Evolutionary conservation across 2,888 invertebrate genomes (phyloP), one percentile per base, ranked within the genome.

Genomic region (Papilio protenor): DNA sequence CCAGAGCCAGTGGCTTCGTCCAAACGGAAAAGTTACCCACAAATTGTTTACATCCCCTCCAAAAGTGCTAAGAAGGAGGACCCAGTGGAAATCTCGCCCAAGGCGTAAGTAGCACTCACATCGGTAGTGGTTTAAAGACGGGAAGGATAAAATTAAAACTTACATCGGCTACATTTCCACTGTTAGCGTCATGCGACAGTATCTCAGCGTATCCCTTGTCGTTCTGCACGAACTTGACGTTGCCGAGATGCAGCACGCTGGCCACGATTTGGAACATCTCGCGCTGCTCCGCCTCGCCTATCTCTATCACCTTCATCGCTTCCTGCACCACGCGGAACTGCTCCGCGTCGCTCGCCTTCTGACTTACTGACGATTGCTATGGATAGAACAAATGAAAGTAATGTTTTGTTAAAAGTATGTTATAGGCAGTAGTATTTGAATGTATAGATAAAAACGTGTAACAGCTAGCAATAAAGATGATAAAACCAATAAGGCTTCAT

Each of bases 241-340:
- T 98, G 16, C 98, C 98, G 82, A 98, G 95, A 86, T 98, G 98
- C 78, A 98, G 92, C 61, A 98, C 96, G 79, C 97, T 97, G 11
- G 97, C 97, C n/a, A 98, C 96, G 81, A 98, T 97, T 73, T 96
- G 95, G 85, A 98, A 97, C 82, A 98, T 96, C 83, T 97, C 97
- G 45, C 94, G 94, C 90, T 97, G 97, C 85, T 98, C 98, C 0
- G 95, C 90, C 4, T 95, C 92, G 0, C 95, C 92, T 84, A 98
- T 97, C 86, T 98, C 98, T 77, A 98, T 97, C 0, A 97, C 96
- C 79, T 96, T 95, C 95, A 98, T 96, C 0, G 98, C 98, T 80
- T 96, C 96, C 79, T 95, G 95, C 0, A 98, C 96, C 2, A 95
- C 94, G 73, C 94, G 93, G 90, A 96, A 98, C 83, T 97, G 97